Evolutionary conservation across 37 sponge, comb jelly and placozoan species (phyloP).

Genomic region (Bolinopsis microptera): DNA sequence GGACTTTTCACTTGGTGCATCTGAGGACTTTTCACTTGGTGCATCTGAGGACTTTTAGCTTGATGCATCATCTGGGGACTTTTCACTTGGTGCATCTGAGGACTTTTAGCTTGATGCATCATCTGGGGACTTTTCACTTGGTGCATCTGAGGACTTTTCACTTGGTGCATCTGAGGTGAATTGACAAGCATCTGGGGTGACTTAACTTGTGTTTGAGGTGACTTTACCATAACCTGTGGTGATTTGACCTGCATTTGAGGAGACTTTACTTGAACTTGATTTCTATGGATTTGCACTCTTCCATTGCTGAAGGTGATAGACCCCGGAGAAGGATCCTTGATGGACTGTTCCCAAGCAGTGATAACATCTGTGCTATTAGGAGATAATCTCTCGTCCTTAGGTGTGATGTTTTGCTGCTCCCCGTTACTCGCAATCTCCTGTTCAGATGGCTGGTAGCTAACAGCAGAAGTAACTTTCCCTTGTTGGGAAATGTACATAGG

Average conservation of each 20-base stretch:
- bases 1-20: neutral
- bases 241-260: neutral
- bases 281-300: conserved; percentile 35
- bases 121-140: neutral
- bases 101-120: neutral
- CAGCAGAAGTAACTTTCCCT: neutral
- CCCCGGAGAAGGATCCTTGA: conserved; percentile 9
- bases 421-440: neutral
- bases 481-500: neutral
- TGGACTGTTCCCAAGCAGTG: conserved; percentile 61
- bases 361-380: conserved; percentile 12
- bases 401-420: neutral
- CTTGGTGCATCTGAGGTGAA: neutral
- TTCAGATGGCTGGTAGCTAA: neutral
- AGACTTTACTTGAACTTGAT: conserved; percentile 28
- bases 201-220: neutral
- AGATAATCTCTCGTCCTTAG: conserved; percentile 50
- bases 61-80: neutral
- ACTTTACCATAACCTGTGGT: neutral
- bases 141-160: neutral
- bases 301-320: conserved; percentile 45
- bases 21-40: neutral
- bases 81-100: neutral
- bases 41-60: neutral
- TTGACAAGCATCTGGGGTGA: neutral